phyloP scores from a whole-genome alignment of 1,140 invertebrate species.

The Bombus picipes region DNA sequence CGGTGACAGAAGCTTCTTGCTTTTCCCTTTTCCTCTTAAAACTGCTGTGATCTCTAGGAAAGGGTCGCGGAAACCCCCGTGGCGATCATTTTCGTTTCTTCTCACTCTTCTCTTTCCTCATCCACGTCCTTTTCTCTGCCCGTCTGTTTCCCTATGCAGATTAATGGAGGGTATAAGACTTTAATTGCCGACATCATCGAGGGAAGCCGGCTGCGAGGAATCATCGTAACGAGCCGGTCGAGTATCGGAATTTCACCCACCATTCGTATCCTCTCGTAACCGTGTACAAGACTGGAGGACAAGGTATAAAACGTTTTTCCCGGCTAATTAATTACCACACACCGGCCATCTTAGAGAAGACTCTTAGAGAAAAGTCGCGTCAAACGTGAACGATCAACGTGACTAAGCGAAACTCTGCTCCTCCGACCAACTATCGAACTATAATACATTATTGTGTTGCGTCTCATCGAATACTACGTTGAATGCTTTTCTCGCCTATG shows the following conservation, averaged over 20 bases:
- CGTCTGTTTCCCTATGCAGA: conserved; percentile 64
- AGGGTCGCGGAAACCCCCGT: conserved; percentile 63
- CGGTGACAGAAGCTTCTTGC: conserved; percentile 64
- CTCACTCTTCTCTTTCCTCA: conserved; percentile 16
- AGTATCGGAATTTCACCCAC: conserved; percentile 52
- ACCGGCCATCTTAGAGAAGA: neutral
- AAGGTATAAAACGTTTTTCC: conserved; percentile 38
- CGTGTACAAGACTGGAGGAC: neutral
- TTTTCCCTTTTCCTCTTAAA: conserved; percentile 47
- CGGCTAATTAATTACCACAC: conserved; percentile 22
- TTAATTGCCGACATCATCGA: conserved; percentile 73
- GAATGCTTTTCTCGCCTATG: neutral
- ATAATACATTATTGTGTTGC: neutral
- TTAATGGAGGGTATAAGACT: conserved; percentile 74
- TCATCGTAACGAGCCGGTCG: conserved; percentile 47
- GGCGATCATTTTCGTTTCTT: conserved; percentile 49
- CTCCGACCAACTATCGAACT: neutral
- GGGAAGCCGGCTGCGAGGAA: conserved; percentile 54
- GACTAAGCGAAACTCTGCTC: conserved; percentile 6
- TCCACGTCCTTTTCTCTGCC: conserved; percentile 18
- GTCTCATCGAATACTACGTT: neutral
- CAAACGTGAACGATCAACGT: neutral
- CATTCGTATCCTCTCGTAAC: neutral
- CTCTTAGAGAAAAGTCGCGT: neutral
- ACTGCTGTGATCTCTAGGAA: conserved; percentile 46